Evolutionary conservation across 2,113 vertebrate species (phyloP).

Genomic region (Turdus rufiventris): DNA sequence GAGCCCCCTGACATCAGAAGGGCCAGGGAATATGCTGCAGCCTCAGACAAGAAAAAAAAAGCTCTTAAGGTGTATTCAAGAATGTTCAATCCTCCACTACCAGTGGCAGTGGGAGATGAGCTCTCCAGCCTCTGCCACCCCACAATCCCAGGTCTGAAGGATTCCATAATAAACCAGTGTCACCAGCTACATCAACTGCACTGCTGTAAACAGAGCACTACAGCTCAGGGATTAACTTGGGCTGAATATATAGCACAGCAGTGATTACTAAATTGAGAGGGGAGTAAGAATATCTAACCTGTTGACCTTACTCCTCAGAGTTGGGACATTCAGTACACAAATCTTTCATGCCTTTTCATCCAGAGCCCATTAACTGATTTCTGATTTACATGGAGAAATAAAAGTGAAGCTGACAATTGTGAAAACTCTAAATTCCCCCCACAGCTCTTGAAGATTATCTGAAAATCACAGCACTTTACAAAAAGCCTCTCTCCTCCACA

Average conservation of each 20-base stretch:
- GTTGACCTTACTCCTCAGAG: neutral
- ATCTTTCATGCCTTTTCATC: neutral
- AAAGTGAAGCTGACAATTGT: neutral
- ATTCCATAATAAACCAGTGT: neutral
- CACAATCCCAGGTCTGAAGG: neutral
- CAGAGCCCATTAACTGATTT: neutral
- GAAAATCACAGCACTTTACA: neutral
- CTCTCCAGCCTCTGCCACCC: neutral
- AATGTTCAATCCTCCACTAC: no score
- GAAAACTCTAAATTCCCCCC: neutral
- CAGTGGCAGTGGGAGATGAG: neutral
- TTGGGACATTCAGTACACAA: neutral
- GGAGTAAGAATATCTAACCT: neutral
- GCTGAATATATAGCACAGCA: neutral
- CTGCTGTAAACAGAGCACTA: neutral
- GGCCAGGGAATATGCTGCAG: neutral
- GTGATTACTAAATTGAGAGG: neutral
- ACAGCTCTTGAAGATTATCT: neutral
- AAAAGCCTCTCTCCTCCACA: neutral
- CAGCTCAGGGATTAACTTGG: neutral
- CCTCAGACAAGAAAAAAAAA: neutral
- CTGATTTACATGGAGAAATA: neutral
- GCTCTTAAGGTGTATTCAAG: neutral
- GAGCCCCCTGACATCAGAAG: neutral
- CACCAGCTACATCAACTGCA: neutral